Base-by-base conservation (phyloP, 2,888 invertebrate genomes). In the Leucozona laternaria region DNA sequence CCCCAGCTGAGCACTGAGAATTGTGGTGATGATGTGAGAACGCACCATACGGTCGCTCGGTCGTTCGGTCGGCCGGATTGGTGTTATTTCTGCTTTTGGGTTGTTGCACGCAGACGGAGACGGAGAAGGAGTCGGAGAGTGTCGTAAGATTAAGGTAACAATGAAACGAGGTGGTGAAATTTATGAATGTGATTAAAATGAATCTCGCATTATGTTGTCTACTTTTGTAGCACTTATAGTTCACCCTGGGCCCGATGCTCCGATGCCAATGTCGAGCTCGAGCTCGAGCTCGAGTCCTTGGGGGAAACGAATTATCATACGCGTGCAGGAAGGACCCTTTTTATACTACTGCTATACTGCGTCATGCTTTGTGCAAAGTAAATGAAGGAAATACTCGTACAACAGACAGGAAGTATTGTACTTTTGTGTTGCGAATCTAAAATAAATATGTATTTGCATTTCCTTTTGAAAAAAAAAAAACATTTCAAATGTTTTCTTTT, bases 181-280 rank as follows among this genome's bases (percentile, higher is more conserved):
- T 80, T 85, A 85, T 85, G 85, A 77, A 85, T 80, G 80, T 68
- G 68, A 77, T 85, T 85, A 85, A 85, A 85, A 80, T 85, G 77
- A 80, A 80, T 72, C 85, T 85, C 66, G 62, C 85, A 80, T 85
- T 85, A 75, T 76, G 43, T 17, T 53, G 72, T 70, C 75, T 79
- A 48, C 58, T 53, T 68, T 20, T 53, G 50, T 37, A 77, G 58
- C 55, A 60, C 76, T 85, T 77, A 57, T 62, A 71, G 62, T 79
- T 71, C 57, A 60, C 70, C 75, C 75, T 68, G 20, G n/a, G 20
- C 28, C 15, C 22, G 15, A 28, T n/a, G 53, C 53, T 13, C 15
- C 25, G 25, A 53, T 28, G 4, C 34, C 31, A 0, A n/a, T n/a
- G n/a, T n/a, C n/a, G n/a, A n/a, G n/a, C n/a, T n/a, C n/a, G n/a